Percentiles rank a stretch among this genome's conserved stretches.
Conservation (phyloP, 2,113 vertebrate species). For the Tinamus guttatus region DNA sequence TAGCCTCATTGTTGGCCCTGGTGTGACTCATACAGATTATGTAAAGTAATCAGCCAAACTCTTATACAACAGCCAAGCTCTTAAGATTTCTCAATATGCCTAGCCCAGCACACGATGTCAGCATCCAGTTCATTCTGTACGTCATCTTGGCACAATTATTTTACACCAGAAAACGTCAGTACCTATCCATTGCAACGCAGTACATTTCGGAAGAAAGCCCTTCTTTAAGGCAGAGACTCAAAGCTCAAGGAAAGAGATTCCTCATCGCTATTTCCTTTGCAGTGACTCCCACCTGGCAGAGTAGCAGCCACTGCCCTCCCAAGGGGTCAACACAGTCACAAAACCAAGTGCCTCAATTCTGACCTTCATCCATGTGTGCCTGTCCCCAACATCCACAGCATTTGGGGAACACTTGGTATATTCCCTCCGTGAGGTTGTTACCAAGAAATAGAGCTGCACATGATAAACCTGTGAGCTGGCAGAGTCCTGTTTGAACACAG, state of each 20-base stretch:
- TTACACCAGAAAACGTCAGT: background rate
- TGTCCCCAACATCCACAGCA: rapidly evolving
- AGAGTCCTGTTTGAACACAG: rapidly evolving
- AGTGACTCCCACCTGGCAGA: background rate
- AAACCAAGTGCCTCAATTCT: background rate
- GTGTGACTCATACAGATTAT: background rate
- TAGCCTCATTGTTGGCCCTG: background rate
- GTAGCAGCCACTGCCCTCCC: background rate
- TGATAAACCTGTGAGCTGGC: background rate
- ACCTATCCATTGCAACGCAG: background rate
- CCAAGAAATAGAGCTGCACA: background rate
- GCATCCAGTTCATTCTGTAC: background rate
- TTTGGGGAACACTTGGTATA: background rate
- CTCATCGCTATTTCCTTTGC: background rate
- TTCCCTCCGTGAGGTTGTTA: background rate
- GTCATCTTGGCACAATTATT: background rate
- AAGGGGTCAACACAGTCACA: background rate
- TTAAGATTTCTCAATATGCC: background rate
- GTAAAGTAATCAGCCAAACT: background rate
- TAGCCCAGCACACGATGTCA: background rate
- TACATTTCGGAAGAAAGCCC: background rate
- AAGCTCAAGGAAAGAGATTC: background rate
- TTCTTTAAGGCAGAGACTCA: background rate
- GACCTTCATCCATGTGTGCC: background rate
- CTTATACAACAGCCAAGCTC: background rate